These are phyloP conservation scores for Coelopa frigida DNA, from an alignment of 1,140 invertebrate genomes.

Conservation along the genomic window DNA sequence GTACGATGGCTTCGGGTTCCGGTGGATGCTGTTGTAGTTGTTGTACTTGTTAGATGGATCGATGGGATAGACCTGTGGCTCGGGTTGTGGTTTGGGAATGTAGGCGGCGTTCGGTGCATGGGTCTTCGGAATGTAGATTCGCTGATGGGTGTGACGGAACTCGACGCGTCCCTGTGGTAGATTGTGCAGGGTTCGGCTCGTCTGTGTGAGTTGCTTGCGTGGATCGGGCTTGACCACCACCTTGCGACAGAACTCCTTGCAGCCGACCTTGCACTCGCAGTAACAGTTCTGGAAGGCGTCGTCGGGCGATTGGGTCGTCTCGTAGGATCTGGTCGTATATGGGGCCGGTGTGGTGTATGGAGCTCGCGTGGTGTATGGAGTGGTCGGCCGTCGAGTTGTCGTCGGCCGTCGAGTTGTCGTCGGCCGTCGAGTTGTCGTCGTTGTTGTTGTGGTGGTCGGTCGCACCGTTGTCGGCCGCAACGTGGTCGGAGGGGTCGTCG, in stretches of 20 bases:
- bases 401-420: constrained; percentile 13
- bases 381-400: neutral
- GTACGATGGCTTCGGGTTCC: no score
- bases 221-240: constrained; percentile 21
- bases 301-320: neutral
- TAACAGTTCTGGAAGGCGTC: constrained; percentile 31
- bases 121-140: constrained; percentile 15
- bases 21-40: no score
- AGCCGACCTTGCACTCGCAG: constrained; percentile 36
- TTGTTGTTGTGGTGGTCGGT: constrained; percentile 3
- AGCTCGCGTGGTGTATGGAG: constrained; percentile 1
- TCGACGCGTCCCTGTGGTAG: constrained; percentile 28
- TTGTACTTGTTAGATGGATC: no score
- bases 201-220: constrained; percentile 30
- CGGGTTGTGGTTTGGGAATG: no score
- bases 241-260: constrained; percentile 41
- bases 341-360: constrained; percentile 2
- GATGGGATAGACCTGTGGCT: no score
- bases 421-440: neutral
- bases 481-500: neutral
- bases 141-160: constrained; percentile 27
- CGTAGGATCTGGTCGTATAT: neutral
- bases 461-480: neutral
- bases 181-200: constrained; percentile 26
- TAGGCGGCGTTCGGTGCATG: no score